Conservation (phyloP, 2,888 invertebrate genomes). For the Anthophora plumipes region DNA sequence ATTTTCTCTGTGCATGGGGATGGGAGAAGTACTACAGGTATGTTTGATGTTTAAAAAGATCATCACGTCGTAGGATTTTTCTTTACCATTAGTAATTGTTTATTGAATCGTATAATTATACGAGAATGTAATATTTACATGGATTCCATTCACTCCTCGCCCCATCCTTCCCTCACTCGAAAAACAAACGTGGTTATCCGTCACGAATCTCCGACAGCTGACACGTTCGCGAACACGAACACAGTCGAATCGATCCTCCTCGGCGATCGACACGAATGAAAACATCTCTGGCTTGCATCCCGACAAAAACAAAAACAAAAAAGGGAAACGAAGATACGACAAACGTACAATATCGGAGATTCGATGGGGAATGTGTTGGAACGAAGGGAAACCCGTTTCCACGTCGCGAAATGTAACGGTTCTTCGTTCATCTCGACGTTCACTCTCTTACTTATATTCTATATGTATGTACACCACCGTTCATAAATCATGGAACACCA, state of each 20-base stretch:
- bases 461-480: no score
- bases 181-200: not conserved
- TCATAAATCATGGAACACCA: no score
- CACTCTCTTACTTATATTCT: conserved; percentile 37
- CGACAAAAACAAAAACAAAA: no score
- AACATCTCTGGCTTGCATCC: not conserved
- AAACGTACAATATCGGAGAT: not conserved
- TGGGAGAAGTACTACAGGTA: not conserved
- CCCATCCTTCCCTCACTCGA: conserved; percentile 39
- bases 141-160: conserved; percentile 69
- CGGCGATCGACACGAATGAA: not conserved
- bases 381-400: not conserved
- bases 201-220: not conserved
- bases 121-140: conserved; percentile 71
- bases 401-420: conserved; percentile 12
- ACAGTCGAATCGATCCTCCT: not conserved
- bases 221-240: not conserved
- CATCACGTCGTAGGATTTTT: not conserved
- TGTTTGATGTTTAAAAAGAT: no score
- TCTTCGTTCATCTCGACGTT: conserved; percentile 41
- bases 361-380: not conserved
- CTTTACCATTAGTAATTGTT: conserved; percentile 69
- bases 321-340: not conserved
- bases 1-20: no score
- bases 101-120: conserved; percentile 68